Evolutionary conservation across 2,113 vertebrate species (phyloP), one percentile per base, ranked within the genome.

Genomic region (Montifringilla adamsi): DNA sequence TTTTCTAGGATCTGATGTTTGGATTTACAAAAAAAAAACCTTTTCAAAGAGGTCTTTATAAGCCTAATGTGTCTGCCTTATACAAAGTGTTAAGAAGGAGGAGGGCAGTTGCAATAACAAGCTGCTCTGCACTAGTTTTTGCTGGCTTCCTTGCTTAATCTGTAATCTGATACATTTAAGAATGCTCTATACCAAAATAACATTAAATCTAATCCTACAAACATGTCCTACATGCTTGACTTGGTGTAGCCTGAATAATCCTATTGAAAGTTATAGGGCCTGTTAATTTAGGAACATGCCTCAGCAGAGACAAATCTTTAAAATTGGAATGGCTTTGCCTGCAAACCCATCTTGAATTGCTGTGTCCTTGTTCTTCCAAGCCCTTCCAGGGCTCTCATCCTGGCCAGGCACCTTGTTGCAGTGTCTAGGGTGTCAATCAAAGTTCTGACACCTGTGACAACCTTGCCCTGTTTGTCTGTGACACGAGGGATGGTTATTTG

Each of bases 141-240:
- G 33, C 55, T 86, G 63, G 31, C 39, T 84, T 85, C 30, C 44
- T 93, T 70, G 15, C 63, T 91, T 95, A 84, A 83, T 93, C 88
- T 97, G 75, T 83, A 77, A 91, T 74, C 47, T 41, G 59, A 85
- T 86, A 81, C 4, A 15, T 68, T 92, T 90, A 80, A 93, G 68
- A 93, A 67, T 59, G 35, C 10, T 62, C 77, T 59, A 15, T 31
- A 73, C 64, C 80, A 76, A 91, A 94, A 66, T 47, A 83, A 77
- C 43, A 28, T 87, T 88, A 70, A 91, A 74, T 20, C 43, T 69
- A 90, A 89, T 91, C 67, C 79, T 72, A 15, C 18, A 72, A 84
- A 78, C 12, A 2, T 39, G 31, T 50, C 30, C 84, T 69, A 47
- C 43, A 39, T 67, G 64, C 66, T 93, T 80, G 53, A 83, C 43